Evolutionary conservation across 2,888 invertebrate genomes (phyloP), one percentile per base, ranked within the genome.

Genomic region (Ecdyonurus torrentis): DNA sequence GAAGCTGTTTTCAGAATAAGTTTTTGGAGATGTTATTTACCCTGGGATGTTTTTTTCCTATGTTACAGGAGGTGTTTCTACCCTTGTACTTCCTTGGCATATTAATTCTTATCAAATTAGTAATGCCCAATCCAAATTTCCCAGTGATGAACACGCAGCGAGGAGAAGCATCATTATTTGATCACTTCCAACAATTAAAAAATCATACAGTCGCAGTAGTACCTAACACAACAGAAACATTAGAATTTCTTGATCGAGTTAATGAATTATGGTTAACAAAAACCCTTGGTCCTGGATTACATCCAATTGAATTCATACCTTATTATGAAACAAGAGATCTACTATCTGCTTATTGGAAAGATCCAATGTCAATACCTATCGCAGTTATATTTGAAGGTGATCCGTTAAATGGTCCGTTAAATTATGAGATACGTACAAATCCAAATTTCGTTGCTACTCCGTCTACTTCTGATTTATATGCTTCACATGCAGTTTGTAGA

Each of bases 31-130:
- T n/a, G n/a, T n/a, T n/a, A n/a, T n/a, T n/a, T n/a, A n/a, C n/a
- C n/a, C n/a, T n/a, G n/a, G n/a, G n/a, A n/a, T n/a, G n/a, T n/a
- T n/a, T n/a, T n/a, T n/a, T n/a, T n/a, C n/a, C n/a, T n/a, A n/a
- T n/a, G n/a, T 74, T 77, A 2, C 78, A 90, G 89, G 90, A 90
- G 76, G 80, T 90, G 61, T 78, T 89, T 66, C 78, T 87, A 66
- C 89, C 91, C 1, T 78, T 90, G 0, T 88, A 88, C 74, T 88
- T 87, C 50, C 76, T 90, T 66, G 83, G 83, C 50, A 83, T 89
- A 66, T 77, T 90, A 66, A 85, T 88, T 67, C 79, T 88, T 70
- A 79, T 88, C 67, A 87, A 87, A 76, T 78, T 86, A 73, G 74
- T 85, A 68, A 82, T 87, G 70, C 87, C 87, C 23, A 87, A 87